Evolutionary conservation across 2,797 vertebrate genomes (phyloP).

Genomic region (Sebastes aleutianus): DNA sequence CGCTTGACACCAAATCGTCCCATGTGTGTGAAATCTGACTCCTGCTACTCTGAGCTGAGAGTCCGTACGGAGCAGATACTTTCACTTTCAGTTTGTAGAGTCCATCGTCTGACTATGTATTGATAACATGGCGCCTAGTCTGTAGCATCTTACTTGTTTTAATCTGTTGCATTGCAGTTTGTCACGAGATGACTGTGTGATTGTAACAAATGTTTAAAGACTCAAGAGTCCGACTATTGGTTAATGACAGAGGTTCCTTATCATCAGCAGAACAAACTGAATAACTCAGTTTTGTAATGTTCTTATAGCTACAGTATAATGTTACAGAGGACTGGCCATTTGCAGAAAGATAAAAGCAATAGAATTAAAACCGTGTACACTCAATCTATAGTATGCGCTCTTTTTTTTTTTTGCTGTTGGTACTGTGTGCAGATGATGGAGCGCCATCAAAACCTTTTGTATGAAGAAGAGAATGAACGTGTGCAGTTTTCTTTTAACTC

Average conservation of each 20-base stretch:
- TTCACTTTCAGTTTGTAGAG: too few relatives aligned
- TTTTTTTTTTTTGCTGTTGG: constrained; percentile 19
- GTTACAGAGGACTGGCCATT: neutral
- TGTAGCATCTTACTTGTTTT: neutral
- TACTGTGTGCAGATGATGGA: constrained; percentile 50
- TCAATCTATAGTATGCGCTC: constrained; percentile 12
- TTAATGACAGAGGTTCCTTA: neutral
- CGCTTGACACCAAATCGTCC: too few relatives aligned
- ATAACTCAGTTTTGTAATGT: neutral
- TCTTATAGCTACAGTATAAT: neutral
- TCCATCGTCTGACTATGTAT: too few relatives aligned
- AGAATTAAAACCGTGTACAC: constrained; percentile 34
- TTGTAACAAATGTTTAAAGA: neutral
- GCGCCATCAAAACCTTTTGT: constrained; percentile 73
- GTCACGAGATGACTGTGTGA: neutral
- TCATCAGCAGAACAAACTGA: neutral
- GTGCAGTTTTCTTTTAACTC: constrained; percentile 72
- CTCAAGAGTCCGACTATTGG: neutral
- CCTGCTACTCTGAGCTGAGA: too few relatives aligned
- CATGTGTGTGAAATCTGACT: too few relatives aligned
- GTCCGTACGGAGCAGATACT: too few relatives aligned
- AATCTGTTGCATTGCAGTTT: neutral
- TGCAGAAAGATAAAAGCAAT: constrained; percentile 22
- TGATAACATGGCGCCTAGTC: too few relatives aligned
- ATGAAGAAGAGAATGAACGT: constrained; percentile 69